Evolutionary conservation across 1,140 invertebrate species (phyloP), one percentile per base, ranked within the genome.

Genomic region (Thaumetopoea pityocampa): DNA sequence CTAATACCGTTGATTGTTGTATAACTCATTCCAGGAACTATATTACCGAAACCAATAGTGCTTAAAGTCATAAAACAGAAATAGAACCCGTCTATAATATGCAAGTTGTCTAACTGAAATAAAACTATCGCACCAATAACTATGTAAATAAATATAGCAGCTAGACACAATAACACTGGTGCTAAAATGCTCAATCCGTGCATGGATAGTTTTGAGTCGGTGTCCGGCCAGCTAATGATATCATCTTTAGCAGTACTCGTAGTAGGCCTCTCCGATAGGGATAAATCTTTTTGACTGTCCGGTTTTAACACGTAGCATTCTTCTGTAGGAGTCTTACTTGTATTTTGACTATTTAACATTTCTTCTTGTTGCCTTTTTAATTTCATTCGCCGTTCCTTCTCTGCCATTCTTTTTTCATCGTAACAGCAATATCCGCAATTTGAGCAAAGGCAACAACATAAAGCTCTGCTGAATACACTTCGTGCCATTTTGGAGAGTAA

Each of bases 41-140:
- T 92, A 64, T 96, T 94, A 28, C 95, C 95, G 57, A 97, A 97
- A 5, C 95, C 96, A 45, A 97, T 96, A 7, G 96, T 98, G 50
- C 94, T 96, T 46, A 98, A 85, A 42, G 94, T 94, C 90, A 97
- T 96, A 80, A 98, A 98, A 84, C 95, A 97, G 74, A 97, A 97
- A 78, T 96, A 97, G 67, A 95, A 92, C 23, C 94, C 94, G 72
- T 98, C 95, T 45, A 97, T 86, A 35, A 96, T 91, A 45, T 89
- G 87, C 93, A 94, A 94, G 53, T 92, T 90, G 72, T 97, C 95
- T 67, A 96, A 86, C 57, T 93, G 91, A 63, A 92, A 92, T 27
- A 99, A 90, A 15, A 96, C 89, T 26, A 96, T 89, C 1, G 96
- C 94, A 1, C 98, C 98, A 7, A 93, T 88, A 19, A 92, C 85